phyloP scores from a whole-genome alignment of 2,888 invertebrate species.

The Malthinus seriepunctatus region DNA sequence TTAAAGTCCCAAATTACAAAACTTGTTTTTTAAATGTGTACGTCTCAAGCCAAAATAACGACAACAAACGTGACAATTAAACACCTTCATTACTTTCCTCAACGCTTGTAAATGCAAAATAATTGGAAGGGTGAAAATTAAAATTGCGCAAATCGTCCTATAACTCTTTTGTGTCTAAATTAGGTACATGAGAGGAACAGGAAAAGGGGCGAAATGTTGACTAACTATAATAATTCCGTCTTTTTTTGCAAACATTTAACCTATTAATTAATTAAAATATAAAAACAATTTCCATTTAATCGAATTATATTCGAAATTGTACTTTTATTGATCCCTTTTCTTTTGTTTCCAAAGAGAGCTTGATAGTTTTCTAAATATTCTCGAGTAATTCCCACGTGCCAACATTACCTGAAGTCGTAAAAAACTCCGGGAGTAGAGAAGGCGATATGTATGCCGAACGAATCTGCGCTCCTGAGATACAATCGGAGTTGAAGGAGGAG shows the following conservation, averaged over 20 bases:
- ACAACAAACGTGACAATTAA: conserved; percentile 36
- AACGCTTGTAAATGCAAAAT: conserved; percentile 19
- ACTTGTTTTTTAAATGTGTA: background rate
- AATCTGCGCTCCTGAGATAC: conserved; percentile 49
- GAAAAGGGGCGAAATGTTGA: conserved; percentile 6
- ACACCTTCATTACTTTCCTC: conserved; percentile 36
- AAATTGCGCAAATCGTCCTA: conserved; percentile 24
- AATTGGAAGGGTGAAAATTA: conserved; percentile 22
- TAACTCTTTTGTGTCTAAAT: conserved; percentile 23
- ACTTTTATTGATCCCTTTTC: conserved; percentile 2
- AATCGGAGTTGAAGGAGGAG: conserved; percentile 46
- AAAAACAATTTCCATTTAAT: background rate
- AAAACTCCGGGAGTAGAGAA: conserved; percentile 47
- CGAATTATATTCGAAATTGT: background rate
- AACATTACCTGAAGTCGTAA: conserved; percentile 51
- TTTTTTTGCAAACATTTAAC: background rate
- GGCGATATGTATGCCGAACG: conserved; percentile 49
- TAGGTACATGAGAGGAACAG: conserved; percentile 14
- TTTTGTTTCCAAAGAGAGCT: conserved; percentile 21
- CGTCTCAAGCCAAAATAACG: conserved; percentile 35
- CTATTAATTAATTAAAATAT: conserved; percentile 1
- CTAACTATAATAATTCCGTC: conserved; percentile 5
- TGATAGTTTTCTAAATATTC: conserved; percentile 40
- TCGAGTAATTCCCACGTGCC: conserved; percentile 50
- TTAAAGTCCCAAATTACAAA: background rate